Evolutionary conservation across 2,888 invertebrate genomes (phyloP), one percentile per base, ranked within the genome.

Genomic region (Drosophila macrospina): DNA sequence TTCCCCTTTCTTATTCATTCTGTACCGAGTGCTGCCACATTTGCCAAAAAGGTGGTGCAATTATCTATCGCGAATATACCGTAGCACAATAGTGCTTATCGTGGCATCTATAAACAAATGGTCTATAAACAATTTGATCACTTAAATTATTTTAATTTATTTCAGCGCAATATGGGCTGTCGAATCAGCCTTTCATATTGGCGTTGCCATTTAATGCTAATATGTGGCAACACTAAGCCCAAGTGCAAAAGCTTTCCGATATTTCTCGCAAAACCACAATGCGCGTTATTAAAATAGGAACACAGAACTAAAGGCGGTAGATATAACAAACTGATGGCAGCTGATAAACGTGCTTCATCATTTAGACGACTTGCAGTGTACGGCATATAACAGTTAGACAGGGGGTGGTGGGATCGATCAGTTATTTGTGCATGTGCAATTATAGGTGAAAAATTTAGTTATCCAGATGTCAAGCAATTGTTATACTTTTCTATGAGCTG

Each of bases 11-110:
- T 39, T 7, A 59, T 1, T 15, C 24, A 54, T 60, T 42, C 69
- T 62, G 44, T 59, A 28, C 11, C 8, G 10, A 79, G 82, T 51
- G 80, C 73, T 77, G 83, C 83, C 79, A 77, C 37, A 66, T 61
- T 61, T 59, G 50, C 47, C 32, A 54, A 69, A 62, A 56, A 54
- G 5, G 15, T 62, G 36, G 34, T 52, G 20, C 42, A 59, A 61
- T 54, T 42, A 7, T 26, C 13, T 32, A 47, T 37, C 15, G 1
- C 26, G 2, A 42, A 44, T 54, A 37, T 41, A 47, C 16, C 5
- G 24, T 30, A n/a, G 7, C 30, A 37, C 41, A 15, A 28, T 39
- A 10, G 47, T 45, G 30, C 4, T 55, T 3, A 11, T 56, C 13
- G 16, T 1, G 8, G 32, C 11, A n/a, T 13, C 20, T 45, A 30